Percentiles rank a stretch among this genome's conserved stretches.
These are phyloP conservation scores for Chironomus tepperi DNA, from an alignment of 1,140 invertebrate species.

Conservation along the genomic window DNA sequence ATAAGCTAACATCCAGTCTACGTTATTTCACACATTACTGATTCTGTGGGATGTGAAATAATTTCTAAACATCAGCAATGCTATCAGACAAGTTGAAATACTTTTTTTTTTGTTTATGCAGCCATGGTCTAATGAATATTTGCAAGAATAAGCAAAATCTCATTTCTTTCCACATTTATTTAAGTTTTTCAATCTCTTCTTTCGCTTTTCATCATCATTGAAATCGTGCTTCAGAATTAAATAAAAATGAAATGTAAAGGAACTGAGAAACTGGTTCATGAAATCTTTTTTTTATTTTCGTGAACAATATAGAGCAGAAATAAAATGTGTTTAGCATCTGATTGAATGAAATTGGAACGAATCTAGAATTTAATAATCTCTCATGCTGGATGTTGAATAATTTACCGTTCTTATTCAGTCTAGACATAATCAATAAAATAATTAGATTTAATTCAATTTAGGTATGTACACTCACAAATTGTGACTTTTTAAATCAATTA, in stretches of 20 bases:
- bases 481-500: too few species aligned
- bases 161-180: background rate
- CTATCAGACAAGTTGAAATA: background rate
- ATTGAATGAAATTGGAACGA: slow-evolving; percentile 12
- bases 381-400: background rate
- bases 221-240: background rate
- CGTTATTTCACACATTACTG: too few species aligned
- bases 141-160: background rate
- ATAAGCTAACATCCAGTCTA: too few species aligned
- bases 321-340: background rate
- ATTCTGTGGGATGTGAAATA: too few species aligned
- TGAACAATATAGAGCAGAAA: background rate
- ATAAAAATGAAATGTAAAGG: background rate
- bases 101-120: background rate
- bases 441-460: background rate
- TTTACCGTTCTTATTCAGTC: background rate
- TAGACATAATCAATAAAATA: background rate
- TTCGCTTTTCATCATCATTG: background rate
- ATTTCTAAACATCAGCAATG: too few species aligned
- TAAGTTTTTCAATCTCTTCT: background rate
- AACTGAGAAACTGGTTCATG: background rate
- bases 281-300: background rate
- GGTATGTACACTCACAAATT: too few species aligned
- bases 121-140: background rate
- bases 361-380: background rate